Conservation (phyloP, 2,797 vertebrate species). For the Mareca penelope region DNA sequence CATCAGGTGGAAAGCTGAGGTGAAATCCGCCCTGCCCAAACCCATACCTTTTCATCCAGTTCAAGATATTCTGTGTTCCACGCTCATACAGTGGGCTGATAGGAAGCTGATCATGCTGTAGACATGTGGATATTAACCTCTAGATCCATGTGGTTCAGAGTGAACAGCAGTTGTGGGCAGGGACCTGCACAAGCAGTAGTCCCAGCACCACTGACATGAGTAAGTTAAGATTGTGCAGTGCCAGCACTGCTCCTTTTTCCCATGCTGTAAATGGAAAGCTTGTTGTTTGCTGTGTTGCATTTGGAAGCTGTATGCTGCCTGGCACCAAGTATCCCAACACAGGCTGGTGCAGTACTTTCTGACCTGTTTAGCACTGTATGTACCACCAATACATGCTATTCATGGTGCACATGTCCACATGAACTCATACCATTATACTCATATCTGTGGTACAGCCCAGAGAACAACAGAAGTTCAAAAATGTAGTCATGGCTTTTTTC, state of each 20-base stretch:
- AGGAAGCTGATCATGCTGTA: neutral
- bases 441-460: neutral
- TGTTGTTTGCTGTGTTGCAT: neutral
- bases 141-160: neutral
- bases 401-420: too few relatives aligned
- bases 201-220: neutral
- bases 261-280: neutral
- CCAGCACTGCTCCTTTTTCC: neutral
- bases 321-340: neutral
- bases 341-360: neutral
- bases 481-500: neutral
- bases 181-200: neutral
- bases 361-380: neutral
- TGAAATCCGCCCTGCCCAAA: neutral
- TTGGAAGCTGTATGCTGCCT: neutral
- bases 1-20: neutral
- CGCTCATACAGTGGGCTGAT: neutral
- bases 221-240: neutral
- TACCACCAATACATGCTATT: neutral
- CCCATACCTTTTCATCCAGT: neutral
- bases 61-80: neutral
- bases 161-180: neutral
- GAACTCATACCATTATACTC: too few relatives aligned
- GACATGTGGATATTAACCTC: fast-evolving
- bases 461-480: neutral